Evolutionary conservation across 2,113 vertebrate genomes (phyloP), one percentile per base, ranked within the genome.

Genomic region (Peromyscus polionotus): DNA sequence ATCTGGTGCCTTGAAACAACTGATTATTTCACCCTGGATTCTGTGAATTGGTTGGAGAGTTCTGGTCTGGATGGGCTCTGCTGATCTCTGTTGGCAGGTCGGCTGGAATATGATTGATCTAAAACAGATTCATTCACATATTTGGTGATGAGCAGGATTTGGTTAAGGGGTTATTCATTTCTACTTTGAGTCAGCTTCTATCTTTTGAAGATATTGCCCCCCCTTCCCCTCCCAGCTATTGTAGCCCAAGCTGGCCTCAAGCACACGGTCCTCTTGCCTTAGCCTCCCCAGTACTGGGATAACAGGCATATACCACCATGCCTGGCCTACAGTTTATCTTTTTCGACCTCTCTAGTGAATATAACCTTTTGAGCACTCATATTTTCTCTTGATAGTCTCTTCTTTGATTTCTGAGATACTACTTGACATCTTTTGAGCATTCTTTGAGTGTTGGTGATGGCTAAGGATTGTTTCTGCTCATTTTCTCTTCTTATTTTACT

Each of bases 381-480:
- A 16, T 93, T 93, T 95, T 90, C 36, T 87, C 91, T 92, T 94
- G 22, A 33, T n/a, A 73, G 31, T 36, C 48, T 63, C 96, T 96
- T 91, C 57, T 88, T 13, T 91, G 51, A 39, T 59, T 91, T 93
- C 70, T 86, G 54, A 91, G 65, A 94, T 57, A 86, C 22, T n/a
- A 65, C 45, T 76, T 81, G 48, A 70, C 17, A 89, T 93, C 12
- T 93, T 93, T 31, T 67, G 16, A 80, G 26, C 36, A 20, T 92
- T 92, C 42, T 42, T 86, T 95, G 36, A 67, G 80, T 84, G 7
- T 75, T 79, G 19, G 13, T 84, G 63, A 70, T 95, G 70, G 26
- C 17, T 90, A 83, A 87, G 22, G 33, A 95, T 97, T 94, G 17
- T 93, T 73, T 92, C 39, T 90, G 61, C 11, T 92, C 51, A 48